Percentiles rank a stretch among this genome's conserved stretches.
phyloP scores from a whole-genome alignment of 2,888 invertebrate genomes.

The Scelioninae gen. 2 region DNA sequence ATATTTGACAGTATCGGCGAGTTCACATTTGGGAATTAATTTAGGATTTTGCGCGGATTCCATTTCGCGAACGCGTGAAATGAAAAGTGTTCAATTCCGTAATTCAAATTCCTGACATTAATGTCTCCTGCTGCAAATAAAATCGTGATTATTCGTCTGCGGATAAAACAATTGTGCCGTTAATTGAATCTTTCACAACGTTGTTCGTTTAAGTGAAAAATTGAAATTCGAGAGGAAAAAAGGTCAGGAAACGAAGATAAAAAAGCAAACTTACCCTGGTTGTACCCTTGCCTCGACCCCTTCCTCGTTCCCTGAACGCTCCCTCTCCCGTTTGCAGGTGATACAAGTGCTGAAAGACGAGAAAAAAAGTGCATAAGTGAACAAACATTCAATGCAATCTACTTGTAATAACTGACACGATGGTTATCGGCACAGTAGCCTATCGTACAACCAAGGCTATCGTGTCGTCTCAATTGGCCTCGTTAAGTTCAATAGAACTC shows the following conservation, averaged over 20 bases:
- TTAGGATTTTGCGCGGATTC: conserved; percentile 9
- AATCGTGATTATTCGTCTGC: not conserved
- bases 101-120: not conserved
- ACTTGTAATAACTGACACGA: conserved; percentile 52
- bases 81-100: conserved; percentile 1
- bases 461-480: conserved; percentile 71
- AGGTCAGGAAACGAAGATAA: no score
- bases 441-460: conserved; percentile 71
- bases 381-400: conserved; percentile 52
- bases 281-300: conserved; percentile 74
- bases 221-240: no score
- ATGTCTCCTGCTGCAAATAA: not conserved
- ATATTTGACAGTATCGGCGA: not conserved
- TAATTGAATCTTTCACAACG: not conserved
- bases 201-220: not conserved
- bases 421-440: conserved; percentile 66
- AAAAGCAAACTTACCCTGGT: conserved; percentile 74
- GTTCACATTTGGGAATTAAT: conserved; percentile 3
- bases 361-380: conserved; percentile 32
- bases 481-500: conserved; percentile 72
- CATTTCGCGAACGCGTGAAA: not conserved
- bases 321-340: conserved; percentile 74
- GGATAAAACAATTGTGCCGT: conserved; percentile 4
- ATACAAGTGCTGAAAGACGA: conserved; percentile 73
- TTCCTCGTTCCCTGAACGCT: conserved; percentile 72